These are phyloP conservation scores for Monochamus saltuarius DNA, from an alignment of 1,140 invertebrate genomes.

Conservation along the genomic window DNA sequence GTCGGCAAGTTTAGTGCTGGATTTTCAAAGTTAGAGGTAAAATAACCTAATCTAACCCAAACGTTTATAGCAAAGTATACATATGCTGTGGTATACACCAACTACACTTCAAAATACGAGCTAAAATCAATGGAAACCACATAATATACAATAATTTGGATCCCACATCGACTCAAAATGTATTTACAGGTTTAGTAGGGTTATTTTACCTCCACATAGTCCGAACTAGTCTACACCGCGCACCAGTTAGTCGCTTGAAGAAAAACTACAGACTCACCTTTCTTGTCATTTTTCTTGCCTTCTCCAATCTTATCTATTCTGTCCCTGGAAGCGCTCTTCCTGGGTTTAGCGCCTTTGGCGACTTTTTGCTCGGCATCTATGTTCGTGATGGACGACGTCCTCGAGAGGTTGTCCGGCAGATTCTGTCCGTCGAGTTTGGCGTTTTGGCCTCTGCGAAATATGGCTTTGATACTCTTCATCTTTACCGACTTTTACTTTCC, in stretches of 20 bases:
- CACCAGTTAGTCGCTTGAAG: too few relatives aligned
- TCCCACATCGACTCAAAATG: too few relatives aligned
- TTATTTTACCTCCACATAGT: not conserved
- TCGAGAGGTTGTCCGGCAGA: constrained; percentile 43
- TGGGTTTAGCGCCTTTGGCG: constrained; percentile 40
- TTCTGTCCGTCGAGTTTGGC: constrained; percentile 32
- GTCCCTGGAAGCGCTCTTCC: constrained; percentile 43
- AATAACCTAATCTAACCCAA: too few relatives aligned
- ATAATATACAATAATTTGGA: too few relatives aligned
- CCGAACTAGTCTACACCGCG: too few relatives aligned
- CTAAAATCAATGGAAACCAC: too few relatives aligned
- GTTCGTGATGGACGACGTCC: constrained; percentile 47
- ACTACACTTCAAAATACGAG: too few relatives aligned
- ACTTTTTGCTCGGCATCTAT: constrained; percentile 35
- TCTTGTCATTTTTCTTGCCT: constrained; percentile 41
- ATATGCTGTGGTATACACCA: too few relatives aligned
- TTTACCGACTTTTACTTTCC: constrained; percentile 13
- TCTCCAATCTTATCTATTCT: constrained; percentile 42
- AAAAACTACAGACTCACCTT: constrained; percentile 19
- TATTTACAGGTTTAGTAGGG: too few relatives aligned
- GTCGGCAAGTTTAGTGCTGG: too few relatives aligned
- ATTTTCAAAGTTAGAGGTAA: too few relatives aligned
- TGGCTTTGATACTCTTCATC: constrained; percentile 50
- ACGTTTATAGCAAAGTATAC: too few relatives aligned
- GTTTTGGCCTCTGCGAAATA: constrained; percentile 49